Conservation (phyloP, 2,113 vertebrate genomes). For the Halcyon senegalensis region DNA sequence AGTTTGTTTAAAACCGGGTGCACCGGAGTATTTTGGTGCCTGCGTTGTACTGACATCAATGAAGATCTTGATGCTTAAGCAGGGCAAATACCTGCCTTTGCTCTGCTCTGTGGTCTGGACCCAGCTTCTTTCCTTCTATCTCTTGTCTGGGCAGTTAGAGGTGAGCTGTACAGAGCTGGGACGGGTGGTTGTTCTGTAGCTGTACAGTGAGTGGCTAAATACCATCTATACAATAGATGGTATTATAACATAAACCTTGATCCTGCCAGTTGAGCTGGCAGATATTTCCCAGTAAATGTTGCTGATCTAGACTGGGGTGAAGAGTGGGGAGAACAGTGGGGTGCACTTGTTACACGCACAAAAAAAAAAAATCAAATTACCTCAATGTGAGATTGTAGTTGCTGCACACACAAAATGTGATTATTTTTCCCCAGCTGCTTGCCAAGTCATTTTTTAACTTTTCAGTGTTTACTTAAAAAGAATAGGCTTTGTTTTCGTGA, state of each 20-base stretch:
- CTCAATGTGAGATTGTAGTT: neutral
- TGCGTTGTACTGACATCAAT: neutral
- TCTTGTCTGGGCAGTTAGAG: neutral
- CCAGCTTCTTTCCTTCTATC: neutral
- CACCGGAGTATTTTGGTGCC: neutral
- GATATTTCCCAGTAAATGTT: neutral
- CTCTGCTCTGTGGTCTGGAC: neutral
- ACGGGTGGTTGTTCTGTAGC: neutral
- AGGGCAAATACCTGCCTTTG: neutral
- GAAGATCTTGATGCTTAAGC: neutral
- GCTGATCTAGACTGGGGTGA: neutral
- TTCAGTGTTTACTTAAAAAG: neutral
- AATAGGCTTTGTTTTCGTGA: slow-evolving; percentile 17
- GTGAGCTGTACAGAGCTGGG: neutral
- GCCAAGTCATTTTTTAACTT: neutral
- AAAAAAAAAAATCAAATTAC: neutral
- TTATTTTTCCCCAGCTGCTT: neutral
- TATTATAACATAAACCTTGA: neutral
- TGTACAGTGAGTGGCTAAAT: neutral
- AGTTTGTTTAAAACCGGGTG: neutral
- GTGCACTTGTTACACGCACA: neutral
- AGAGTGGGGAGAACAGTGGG: neutral
- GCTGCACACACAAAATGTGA: neutral
- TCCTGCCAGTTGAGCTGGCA: neutral
- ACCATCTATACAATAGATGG: neutral